Conservation (phyloP, 2,797 vertebrate species). For the Chromis chromis region DNA sequence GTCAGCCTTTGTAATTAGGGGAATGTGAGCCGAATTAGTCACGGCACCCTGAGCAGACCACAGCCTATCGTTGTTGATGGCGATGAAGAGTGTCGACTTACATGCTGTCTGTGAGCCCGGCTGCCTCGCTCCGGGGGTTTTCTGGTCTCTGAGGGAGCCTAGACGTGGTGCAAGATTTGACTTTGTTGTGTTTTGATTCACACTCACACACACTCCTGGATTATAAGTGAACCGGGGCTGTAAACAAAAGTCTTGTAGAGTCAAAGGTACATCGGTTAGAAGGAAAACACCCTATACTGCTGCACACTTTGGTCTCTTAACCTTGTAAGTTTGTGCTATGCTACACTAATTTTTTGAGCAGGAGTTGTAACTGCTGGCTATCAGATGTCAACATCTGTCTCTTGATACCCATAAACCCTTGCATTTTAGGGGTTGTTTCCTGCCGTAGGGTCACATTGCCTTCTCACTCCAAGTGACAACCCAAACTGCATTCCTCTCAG, state of each 20-base stretch:
- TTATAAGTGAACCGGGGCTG: not conserved
- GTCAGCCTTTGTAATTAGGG: conserved; percentile 62
- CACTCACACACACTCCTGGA: not conserved
- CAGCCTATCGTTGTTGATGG: conserved; percentile 15
- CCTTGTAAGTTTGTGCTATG: not conserved
- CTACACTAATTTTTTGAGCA: not conserved
- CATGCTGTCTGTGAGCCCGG: conserved; percentile 30
- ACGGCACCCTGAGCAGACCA: conserved; percentile 24
- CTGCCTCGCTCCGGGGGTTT: conserved; percentile 1
- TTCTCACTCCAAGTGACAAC: not conserved
- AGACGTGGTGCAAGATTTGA: not conserved
- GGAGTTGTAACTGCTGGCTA: not conserved
- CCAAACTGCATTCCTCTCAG: not conserved
- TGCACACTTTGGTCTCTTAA: too few species aligned
- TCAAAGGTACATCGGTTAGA: not conserved
- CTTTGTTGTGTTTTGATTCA: not conserved
- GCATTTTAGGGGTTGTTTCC: conserved; percentile 8
- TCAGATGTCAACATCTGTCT: conserved; percentile 21
- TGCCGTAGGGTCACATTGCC: not conserved
- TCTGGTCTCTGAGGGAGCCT: not conserved
- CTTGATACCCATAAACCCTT: conserved; percentile 2
- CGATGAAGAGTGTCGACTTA: conserved; percentile 62
- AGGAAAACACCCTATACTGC: too few species aligned
- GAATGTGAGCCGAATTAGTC: conserved; percentile 73
- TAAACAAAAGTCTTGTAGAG: conserved; percentile 12